Conservation (phyloP, 2,797 vertebrate species). For the Rhynchotus rufescens region DNA sequence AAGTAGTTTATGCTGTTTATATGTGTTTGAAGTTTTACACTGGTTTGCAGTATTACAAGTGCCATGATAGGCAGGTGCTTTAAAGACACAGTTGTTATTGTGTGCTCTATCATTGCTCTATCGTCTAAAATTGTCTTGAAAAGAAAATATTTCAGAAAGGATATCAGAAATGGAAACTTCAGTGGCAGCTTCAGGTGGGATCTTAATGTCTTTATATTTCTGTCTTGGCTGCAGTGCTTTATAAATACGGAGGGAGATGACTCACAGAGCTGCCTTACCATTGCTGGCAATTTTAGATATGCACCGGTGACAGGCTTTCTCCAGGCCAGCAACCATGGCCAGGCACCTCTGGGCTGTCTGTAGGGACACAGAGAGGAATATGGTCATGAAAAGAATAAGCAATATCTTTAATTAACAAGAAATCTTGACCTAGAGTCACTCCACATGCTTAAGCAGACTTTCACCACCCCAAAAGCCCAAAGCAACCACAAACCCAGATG, state of each 20-base stretch:
- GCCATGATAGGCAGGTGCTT: not conserved
- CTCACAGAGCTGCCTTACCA: slow-evolving; percentile 61
- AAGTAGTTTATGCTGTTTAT: not conserved
- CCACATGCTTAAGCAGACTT: not conserved
- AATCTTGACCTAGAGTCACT: not conserved
- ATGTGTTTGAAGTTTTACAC: not conserved
- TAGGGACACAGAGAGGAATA: slow-evolving; percentile 7
- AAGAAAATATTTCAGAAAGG: not conserved
- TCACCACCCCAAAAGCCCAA: not conserved
- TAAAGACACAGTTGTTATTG: rapidly evolving
- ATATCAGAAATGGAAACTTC: not conserved
- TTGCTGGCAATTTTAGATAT: slow-evolving; percentile 78
- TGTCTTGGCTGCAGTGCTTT: not conserved
- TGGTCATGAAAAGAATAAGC: not conserved
- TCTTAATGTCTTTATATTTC: not conserved
- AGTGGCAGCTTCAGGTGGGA: not conserved
- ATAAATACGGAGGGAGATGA: not conserved
- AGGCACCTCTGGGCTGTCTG: not conserved
- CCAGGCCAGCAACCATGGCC: slow-evolving; percentile 72
- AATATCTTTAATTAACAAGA: not conserved
- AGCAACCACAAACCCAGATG: not conserved
- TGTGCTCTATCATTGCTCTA: not conserved
- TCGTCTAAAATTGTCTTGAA: not conserved
- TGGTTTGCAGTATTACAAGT: not conserved
- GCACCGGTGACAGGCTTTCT: slow-evolving; percentile 77